Base-by-base conservation (phyloP, 2,888 invertebrate genomes). In the Spisula solida region DNA sequence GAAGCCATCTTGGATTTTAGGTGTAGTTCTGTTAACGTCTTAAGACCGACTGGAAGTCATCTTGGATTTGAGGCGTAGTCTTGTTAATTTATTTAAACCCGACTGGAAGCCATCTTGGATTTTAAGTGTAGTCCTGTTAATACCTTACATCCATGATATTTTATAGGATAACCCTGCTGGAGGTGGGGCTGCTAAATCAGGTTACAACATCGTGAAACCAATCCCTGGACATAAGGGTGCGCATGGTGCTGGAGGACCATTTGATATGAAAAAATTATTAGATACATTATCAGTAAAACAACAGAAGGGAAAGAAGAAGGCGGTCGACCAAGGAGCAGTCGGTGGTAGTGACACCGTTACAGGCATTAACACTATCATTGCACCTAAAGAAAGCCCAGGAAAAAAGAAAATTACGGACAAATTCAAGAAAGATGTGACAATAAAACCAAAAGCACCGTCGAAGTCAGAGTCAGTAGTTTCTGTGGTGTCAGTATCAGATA, bases 191-290 rank as follows among this genome's bases (percentile, higher is more conserved):
- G 82, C 51, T 5, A 55, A 16, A 16, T 85, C 85, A 14, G 85
- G 78, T 25, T 85, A 85, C 16, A 78, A 78, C 20, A 85, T 85
- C 1, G 79, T 85, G 12, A 85, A 56, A 79, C 85, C 85, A 25
- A 56, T 78, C 70, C 79, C 85, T 20, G 78, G 75, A 0, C 81
- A 70, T 31, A 86, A 56, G 56, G 82, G 66, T 0, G 86, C 47
- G 8, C 88, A 85, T 14, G 83, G 83, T 34, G 85, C 86, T 47
- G 89, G 81, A 1, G 82, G 86, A n/a, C 86, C 89, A 5, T 83
- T 90, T 75, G 86, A 93, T 47, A 89, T 93, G 89, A 31, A 60
- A 2, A 51, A 78, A 18, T 81, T 93, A 25, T 60, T 93, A n/a
- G 87, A 79, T 60, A 92, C 93, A 1, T 79, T 93, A 47, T 90